phyloP scores from a whole-genome alignment of 2,797 vertebrate genomes.

The Crocodylus rhombifer region DNA sequence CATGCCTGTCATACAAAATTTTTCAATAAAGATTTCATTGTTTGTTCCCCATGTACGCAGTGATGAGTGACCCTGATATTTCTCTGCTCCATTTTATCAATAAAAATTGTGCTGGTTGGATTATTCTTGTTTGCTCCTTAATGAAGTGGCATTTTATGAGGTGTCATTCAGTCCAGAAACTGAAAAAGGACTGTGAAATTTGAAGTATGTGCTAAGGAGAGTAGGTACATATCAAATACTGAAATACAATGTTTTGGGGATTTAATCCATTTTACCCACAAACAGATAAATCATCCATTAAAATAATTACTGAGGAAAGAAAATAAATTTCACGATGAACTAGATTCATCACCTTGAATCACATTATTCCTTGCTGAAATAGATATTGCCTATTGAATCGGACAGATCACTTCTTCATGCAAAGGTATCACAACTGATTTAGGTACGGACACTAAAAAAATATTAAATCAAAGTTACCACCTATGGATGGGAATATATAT shows the following conservation, averaged over 20 bases:
- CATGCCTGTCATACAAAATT: constrained; percentile 71
- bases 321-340: constrained; percentile 59
- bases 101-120: constrained; percentile 78
- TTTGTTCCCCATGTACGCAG: constrained; percentile 65
- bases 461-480: constrained; percentile 55
- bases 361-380: constrained; percentile 30
- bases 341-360: constrained; percentile 54
- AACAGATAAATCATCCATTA: constrained; percentile 69
- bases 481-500: not conserved
- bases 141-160: constrained; percentile 78
- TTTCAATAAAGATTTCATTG: constrained; percentile 79
- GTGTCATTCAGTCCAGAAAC: constrained; percentile 52
- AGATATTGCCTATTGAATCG: not conserved
- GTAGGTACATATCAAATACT: not conserved
- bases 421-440: constrained; percentile 44
- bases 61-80: constrained; percentile 79
- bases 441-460: constrained; percentile 10
- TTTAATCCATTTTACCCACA: constrained; percentile 46
- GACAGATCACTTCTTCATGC: not conserved
- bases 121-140: constrained; percentile 78
- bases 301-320: constrained; percentile 69
- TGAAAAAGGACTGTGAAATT: constrained; percentile 43
- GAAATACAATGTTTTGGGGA: constrained; percentile 46
- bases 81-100: constrained; percentile 75
- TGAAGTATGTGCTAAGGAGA: not conserved